Base-by-base conservation (phyloP, 2,888 invertebrate species). In the Phyllotreta striolata region DNA sequence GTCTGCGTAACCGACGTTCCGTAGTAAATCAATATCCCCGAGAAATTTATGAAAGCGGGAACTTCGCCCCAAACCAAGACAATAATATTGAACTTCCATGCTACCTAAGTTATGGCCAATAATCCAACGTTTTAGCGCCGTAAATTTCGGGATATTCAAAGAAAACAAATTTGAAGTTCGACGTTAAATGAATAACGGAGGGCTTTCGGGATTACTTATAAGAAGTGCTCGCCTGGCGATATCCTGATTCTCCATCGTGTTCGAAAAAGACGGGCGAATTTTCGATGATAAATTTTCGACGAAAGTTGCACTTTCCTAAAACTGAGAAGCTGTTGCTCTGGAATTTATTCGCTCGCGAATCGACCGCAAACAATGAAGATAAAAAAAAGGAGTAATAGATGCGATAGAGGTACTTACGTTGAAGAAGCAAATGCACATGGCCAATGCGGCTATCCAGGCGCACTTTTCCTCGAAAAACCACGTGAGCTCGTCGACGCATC, bases 401-500 rank as follows among this genome's bases (percentile, higher is more conserved):
- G 24, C 24, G 24, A 24, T 24, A 24, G 24, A 24, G 24, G 24
- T 73, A 85, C 89, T 87, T 83, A 95, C 93, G 80, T 93, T 88
- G 60, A 95, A 83, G 83, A 93, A 85, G 73, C 91, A 92, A 56
- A 91, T 84, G 1, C 88, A 84, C 75, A 95, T 86, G 0, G 92
- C 89, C 13, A 95, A 83, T 3, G 91, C 93, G 7, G 92, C 90
- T 40, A 95, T 84, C 93, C 95, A 94, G 37, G 89, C 88, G 8
- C 93, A 88, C 80, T 92, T 91, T 62, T 89, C 88, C 78, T 94
- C 93, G 70, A 95, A 85, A 79, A 91, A 93, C 90, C 92, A 92
- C n/a, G 93, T 92, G 70, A 95, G 83, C 76, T 93, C 92, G 68
- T 93, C 92, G 1, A 93, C 90, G 76, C 95, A 96, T 12, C 95